phyloP scores from a whole-genome alignment of 2,888 invertebrate species.

The Cremastinae sp. region DNA sequence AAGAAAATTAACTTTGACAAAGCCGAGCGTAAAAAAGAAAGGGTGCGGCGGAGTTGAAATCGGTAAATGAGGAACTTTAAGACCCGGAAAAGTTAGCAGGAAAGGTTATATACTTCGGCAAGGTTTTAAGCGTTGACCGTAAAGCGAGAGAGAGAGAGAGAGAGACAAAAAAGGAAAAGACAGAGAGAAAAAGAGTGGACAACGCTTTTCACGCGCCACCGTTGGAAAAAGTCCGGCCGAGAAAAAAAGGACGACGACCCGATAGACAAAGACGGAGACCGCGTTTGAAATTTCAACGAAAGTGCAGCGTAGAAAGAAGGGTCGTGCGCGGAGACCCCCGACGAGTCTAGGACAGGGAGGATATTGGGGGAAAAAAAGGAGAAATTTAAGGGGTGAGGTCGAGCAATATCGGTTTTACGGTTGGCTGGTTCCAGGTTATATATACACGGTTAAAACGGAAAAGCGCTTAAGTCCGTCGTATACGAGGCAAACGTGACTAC shows the following conservation, averaged over 20 bases:
- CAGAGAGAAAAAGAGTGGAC: conserved; percentile 12
- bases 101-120: conserved; percentile 17
- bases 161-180: conserved; percentile 20
- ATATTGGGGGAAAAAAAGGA: conserved; percentile 11
- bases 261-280: conserved; percentile 6
- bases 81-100: conserved; percentile 30
- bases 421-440: conserved; percentile 57
- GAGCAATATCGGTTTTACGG: conserved; percentile 75
- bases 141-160: conserved; percentile 47
- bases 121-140: conserved; percentile 52
- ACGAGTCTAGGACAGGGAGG: no score
- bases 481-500: conserved; percentile 70
- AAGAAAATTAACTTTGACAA: no score
- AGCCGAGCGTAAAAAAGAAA: no score
- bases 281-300: conserved; percentile 55
- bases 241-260: conserved; percentile 45
- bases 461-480: conserved; percentile 71
- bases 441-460: conserved; percentile 73
- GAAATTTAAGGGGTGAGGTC: not conserved
- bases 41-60: no score
- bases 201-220: no score
- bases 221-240: conserved; percentile 30
- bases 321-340: conserved; percentile 31
- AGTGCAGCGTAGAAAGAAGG: conserved; percentile 23
- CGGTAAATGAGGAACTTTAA: conserved; percentile 49